A percentile compares a stretch with the other conserved stretches of the same genome.
phyloP scores from a whole-genome alignment of 2,113 vertebrate genomes.

The Laterallus jamaicensis region DNA sequence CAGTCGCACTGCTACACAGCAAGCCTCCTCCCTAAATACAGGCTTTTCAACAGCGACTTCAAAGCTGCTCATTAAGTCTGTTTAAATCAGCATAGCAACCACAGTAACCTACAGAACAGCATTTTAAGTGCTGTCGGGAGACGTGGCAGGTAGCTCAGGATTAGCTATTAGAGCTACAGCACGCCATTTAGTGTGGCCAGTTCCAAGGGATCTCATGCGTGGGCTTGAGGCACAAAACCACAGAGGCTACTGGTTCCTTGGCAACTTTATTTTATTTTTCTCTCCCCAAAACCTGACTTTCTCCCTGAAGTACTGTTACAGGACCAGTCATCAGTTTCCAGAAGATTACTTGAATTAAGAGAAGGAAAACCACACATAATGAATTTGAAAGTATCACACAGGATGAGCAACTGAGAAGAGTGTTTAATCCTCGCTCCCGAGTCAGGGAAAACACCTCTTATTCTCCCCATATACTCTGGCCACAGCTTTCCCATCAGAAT shows the following conservation, averaged over 20 bases:
- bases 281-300: not conserved
- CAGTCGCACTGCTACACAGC: not conserved
- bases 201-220: not conserved
- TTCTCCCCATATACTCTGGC: not conserved
- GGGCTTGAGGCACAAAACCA: not conserved
- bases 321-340: not conserved
- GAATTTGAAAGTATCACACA: not conserved
- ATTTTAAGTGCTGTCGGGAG: constrained; percentile 34
- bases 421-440: not conserved
- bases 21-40: constrained; percentile 18
- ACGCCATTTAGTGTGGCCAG: not conserved
- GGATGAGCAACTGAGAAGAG: not conserved
- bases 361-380: not conserved
- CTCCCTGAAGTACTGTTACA: not conserved
- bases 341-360: not conserved
- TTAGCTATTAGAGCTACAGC: not conserved
- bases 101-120: constrained; percentile 1
- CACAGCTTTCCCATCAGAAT: not conserved
- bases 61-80: constrained; percentile 38
- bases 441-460: not conserved
- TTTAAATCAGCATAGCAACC: constrained; percentile 42
- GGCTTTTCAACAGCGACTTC: constrained; percentile 1
- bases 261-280: not conserved
- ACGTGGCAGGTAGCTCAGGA: not conserved
- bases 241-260: rapidly evolving